phyloP scores from a whole-genome alignment of 2,113 vertebrate species.

The Cacatua alba region DNA sequence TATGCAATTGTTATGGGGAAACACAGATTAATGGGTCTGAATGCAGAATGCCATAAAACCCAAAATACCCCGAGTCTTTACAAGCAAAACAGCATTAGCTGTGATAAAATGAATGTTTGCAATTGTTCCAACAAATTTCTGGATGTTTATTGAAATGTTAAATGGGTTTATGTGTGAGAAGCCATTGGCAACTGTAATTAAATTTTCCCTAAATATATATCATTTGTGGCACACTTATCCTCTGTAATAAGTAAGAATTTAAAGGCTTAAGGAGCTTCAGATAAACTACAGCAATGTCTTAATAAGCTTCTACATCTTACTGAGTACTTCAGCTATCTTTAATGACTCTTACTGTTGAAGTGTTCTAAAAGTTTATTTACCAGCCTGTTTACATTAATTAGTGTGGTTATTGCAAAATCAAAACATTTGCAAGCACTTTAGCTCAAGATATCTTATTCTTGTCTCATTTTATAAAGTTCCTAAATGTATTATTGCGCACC shows the following conservation, averaged over 20 bases:
- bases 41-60: background rate
- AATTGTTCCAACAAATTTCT: background rate
- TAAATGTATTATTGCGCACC: background rate
- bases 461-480: background rate
- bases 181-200: constrained; percentile 35
- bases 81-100: background rate
- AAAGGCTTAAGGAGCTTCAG: constrained; percentile 47
- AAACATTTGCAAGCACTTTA: background rate
- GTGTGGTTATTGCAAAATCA: background rate
- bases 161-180: background rate
- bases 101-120: background rate
- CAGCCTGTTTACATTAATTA: background rate
- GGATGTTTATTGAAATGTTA: constrained; percentile 6
- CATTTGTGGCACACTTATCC: background rate
- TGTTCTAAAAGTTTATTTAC: constrained; percentile 42
- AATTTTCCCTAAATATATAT: background rate
- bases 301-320: constrained; percentile 22
- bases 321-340: constrained; percentile 26
- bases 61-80: background rate
- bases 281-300: constrained; percentile 20
- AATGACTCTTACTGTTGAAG: constrained; percentile 10
- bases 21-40: background rate
- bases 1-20: background rate
- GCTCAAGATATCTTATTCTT: background rate
- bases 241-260: constrained; percentile 41